Base-by-base conservation (phyloP, 1,140 invertebrate species). In the Wiebesia pumilae region DNA sequence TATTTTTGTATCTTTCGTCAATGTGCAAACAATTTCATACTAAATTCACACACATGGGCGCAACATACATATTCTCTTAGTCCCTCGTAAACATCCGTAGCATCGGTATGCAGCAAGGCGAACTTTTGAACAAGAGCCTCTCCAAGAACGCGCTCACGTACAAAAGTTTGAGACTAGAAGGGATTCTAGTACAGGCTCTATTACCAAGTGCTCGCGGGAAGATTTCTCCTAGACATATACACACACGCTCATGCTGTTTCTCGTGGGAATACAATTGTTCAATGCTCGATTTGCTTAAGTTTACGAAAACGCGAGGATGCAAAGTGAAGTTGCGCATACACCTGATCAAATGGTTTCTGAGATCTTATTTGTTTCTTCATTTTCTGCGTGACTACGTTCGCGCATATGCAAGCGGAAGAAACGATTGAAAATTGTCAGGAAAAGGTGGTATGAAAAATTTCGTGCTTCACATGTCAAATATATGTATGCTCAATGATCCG, bases 41-140 rank as follows among this genome's bases (percentile, higher is more conserved):
- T 24, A 24, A 73, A 40, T 21, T 40, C 33, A 73, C 38, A 33
- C 38, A 47, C 4, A 7, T 47, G 43, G 43, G 12, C 43, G 12
- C 12, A 7, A 54, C 51, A 16, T 21, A 9, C 19, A 73, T 9
- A 19, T 0, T 43, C 19, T 27, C 24, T 3, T 4, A 9, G 35
- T 75, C 12, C 40, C 24, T 33, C 14, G 78, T 85, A 85, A 85
- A 85, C 67, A 67, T 40, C 81, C 51, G 79, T 33, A 47, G 54
- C 51, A 86, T 87, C 81, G 80, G 85, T 71, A 87, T 83, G 81
- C 81, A 82, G 71, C 69, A 69, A 40, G 67, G 80, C 33, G 81
- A 9, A 87, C 85, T 87, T 83, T 79, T 69, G 81, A 87, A 87
- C 81, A 87, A 83, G 81, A 67, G 81, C 62, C 35, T 82, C 80